phyloP scores from a whole-genome alignment of 2,888 invertebrate species.

The Brenthis hecate region DNA sequence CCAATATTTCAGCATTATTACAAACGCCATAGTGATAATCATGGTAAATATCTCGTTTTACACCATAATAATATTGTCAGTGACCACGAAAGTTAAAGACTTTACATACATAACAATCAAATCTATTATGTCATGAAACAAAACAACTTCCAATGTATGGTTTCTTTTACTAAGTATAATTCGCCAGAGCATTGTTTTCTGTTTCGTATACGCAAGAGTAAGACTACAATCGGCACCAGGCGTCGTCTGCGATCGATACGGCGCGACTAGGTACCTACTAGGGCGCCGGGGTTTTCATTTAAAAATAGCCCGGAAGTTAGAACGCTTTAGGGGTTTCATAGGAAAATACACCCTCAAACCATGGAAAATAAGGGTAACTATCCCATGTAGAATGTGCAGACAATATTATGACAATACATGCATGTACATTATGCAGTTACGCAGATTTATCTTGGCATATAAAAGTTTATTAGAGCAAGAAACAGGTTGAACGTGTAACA shows the following conservation, averaged over 20 bases:
- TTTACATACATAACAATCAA: not conserved
- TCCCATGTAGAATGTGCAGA: slow-evolving; percentile 10
- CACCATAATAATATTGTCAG: no score
- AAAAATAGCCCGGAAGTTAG: slow-evolving; percentile 41
- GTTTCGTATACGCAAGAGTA: not conserved
- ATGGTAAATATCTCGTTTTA: no score
- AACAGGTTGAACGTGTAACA: not conserved
- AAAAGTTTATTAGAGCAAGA: slow-evolving; percentile 13
- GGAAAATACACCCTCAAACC: slow-evolving; percentile 13
- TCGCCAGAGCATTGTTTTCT: slow-evolving; percentile 8
- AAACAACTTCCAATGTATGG: not conserved
- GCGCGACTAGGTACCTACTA: slow-evolving; percentile 43
- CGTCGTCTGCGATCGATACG: slow-evolving; percentile 49
- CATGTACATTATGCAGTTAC: slow-evolving; percentile 14
- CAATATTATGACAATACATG: slow-evolving; percentile 22
- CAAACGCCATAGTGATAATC: no score
- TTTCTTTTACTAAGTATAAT: not conserved
- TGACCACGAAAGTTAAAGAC: no score
- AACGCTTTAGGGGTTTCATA: slow-evolving; percentile 8
- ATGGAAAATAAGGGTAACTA: not conserved
- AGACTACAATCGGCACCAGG: slow-evolving; percentile 36
- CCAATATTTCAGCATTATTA: no score
- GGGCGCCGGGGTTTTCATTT: slow-evolving; percentile 38
- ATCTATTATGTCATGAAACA: not conserved
- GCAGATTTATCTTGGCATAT: slow-evolving; percentile 14